Evolutionary conservation across 2,113 vertebrate genomes (phyloP), one percentile per base, ranked within the genome.

Genomic region (Chaetura pelagica): DNA sequence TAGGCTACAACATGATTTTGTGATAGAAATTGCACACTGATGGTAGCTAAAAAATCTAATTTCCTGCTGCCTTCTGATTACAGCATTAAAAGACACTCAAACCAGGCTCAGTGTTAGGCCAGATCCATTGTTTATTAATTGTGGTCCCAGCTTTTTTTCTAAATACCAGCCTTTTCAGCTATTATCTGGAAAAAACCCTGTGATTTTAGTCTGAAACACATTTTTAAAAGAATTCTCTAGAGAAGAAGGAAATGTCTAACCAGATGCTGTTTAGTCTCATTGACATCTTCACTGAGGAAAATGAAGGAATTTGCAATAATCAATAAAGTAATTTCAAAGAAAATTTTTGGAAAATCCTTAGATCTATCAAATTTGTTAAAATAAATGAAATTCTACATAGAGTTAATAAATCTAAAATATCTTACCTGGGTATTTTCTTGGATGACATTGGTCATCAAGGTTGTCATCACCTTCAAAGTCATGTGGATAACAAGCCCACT

Each of bases 281-380:
- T 80, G 27, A 10, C 8, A 13, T 71, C 15, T 54, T 72, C 23
- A 54, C 3, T 27, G 26, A 44, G 38, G 24, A 44, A n/a, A 80
- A 42, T 21, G 12, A 79, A 90, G 17, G 30, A 30, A 54, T 67
- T 87, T 80, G 12, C 22, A 48, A 8, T 75, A 12, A 35, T 42
- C 10, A 66, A 40, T 55, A 30, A 52, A 15, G 4, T 44, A 32
- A 34, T 72, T 67, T 87, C 1, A 34, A 49, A 67, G 48, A 62
- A 87, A 58, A 84, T 12, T 21, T 24, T 15, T 62, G 16, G 42
- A n/a, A 86, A 75, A 35, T 48, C 6, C 7, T 68, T 18, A 22
- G 29, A 34, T 27, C 40, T n/a, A 1, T 68, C 38, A 9, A 7
- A 5, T 4, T 40, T 72, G 38, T 13, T 8, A 0, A 76, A 67